Conservation (phyloP, 2,888 invertebrate genomes). For the Pollenia amentaria region DNA sequence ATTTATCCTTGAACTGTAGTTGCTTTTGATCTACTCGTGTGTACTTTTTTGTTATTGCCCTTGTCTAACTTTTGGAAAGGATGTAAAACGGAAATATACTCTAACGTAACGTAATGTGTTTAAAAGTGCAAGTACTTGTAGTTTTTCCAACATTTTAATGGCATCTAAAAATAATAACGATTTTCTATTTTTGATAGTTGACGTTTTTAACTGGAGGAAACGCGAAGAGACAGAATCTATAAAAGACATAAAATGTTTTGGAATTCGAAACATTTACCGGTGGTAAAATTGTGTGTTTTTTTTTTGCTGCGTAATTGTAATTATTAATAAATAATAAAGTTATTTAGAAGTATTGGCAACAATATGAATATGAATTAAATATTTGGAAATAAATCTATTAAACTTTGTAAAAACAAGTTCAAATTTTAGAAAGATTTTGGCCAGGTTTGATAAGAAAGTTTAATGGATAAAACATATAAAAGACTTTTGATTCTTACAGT, state of each 20-base stretch:
- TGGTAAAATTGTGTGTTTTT: too few species aligned
- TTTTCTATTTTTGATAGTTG: slow-evolving; percentile 26
- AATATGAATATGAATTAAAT: too few species aligned
- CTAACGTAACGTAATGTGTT: not conserved
- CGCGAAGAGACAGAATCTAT: not conserved
- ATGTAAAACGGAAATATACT: not conserved
- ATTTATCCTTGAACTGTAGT: slow-evolving; percentile 48
- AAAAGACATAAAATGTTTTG: not conserved
- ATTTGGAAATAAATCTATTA: too few species aligned
- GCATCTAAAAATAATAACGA: slow-evolving; percentile 37
- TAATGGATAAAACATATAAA: too few species aligned
- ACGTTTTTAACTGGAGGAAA: not conserved
- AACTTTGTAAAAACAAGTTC: too few species aligned
- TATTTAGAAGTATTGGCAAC: too few species aligned
- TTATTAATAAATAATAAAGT: too few species aligned
- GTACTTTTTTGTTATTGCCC: not conserved
- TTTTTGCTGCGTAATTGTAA: too few species aligned
- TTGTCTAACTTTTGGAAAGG: not conserved
- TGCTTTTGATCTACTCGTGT: not conserved
- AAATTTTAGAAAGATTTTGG: too few species aligned
- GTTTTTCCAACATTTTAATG: slow-evolving; percentile 28
- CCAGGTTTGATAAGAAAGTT: too few species aligned
- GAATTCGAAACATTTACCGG: too few species aligned
- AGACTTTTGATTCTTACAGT: too few species aligned
- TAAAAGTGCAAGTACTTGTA: not conserved